Evolutionary conservation across 2,888 invertebrate species (phyloP).

Genomic region (Adelphocoris suturalis): DNA sequence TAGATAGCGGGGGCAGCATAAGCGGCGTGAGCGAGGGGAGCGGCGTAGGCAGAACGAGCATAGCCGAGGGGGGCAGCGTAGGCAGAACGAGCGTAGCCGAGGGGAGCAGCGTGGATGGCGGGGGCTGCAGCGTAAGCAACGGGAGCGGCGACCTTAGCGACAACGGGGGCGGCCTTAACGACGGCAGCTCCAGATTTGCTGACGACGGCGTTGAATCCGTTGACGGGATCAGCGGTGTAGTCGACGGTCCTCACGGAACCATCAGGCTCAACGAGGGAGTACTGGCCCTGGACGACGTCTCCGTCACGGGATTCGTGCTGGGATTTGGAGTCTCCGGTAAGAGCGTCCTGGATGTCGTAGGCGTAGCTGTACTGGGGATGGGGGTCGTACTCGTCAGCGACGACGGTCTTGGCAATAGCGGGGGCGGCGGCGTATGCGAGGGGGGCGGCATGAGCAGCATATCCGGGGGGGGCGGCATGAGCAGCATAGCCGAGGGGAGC

Average conservation of each 20-base stretch:
- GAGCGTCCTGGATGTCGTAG: constrained; percentile 52
- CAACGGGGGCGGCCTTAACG: constrained; percentile 40
- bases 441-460: constrained; percentile 67
- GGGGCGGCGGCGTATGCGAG: constrained; percentile 69
- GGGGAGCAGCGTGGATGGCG: constrained; percentile 41
- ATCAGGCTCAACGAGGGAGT: constrained; percentile 63
- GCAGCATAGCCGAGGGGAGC: constrained; percentile 48
- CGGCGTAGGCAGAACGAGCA: constrained; percentile 64
- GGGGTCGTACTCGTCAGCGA: constrained; percentile 75
- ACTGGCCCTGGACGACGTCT: constrained; percentile 50
- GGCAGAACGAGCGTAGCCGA: constrained; percentile 13
- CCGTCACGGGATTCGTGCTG: constrained; percentile 58
- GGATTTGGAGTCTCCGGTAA: constrained; percentile 53
- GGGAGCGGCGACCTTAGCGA: constrained; percentile 49
- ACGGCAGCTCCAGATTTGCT: constrained; percentile 12
- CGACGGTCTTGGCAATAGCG: constrained; percentile 55
- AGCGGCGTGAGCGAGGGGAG: constrained; percentile 14
- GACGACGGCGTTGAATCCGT: constrained; percentile 67
- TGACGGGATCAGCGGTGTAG: constrained; percentile 66
- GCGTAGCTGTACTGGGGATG: constrained; percentile 66
- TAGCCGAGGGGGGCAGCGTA: constrained; percentile 34
- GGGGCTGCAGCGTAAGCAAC: constrained; percentile 22
- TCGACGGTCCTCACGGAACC: constrained; percentile 63
- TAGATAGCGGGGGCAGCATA: constrained; percentile 48
- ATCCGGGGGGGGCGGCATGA: constrained; percentile 39